Evolutionary conservation across 2,797 vertebrate species (phyloP).

Genomic region (Anniella stebbinsi): DNA sequence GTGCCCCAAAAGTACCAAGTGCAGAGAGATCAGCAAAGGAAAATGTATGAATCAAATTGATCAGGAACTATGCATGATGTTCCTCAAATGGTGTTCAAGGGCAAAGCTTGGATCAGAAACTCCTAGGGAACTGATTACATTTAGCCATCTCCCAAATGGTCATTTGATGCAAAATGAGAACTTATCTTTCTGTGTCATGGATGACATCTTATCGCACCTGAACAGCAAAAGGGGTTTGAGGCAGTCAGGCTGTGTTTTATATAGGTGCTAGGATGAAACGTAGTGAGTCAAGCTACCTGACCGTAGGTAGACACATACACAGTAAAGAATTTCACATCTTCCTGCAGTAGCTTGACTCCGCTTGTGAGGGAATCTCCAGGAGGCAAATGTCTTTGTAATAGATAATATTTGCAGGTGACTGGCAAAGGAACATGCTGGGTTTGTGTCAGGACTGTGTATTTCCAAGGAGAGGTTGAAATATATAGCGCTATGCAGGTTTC

Average conservation of each 20-base stretch:
- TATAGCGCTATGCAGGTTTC: neutral
- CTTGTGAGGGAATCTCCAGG: neutral
- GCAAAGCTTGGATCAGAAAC: slow-evolving; percentile 41
- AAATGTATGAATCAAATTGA: neutral
- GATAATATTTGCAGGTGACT: slow-evolving; percentile 13
- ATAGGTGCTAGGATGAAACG: neutral
- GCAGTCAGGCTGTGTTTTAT: slow-evolving; percentile 23
- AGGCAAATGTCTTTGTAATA: slow-evolving; percentile 22
- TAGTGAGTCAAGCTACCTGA: slow-evolving; percentile 15
- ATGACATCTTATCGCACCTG: slow-evolving; percentile 49
- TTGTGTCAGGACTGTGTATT: neutral
- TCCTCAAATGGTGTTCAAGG: slow-evolving; percentile 47
- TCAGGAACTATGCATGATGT: slow-evolving; percentile 9
- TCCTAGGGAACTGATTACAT: slow-evolving; percentile 41
- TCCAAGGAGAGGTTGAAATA: slow-evolving; percentile 3
- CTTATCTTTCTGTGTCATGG: slow-evolving; percentile 48
- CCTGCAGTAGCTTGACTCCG: neutral
- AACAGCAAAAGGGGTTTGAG: slow-evolving; percentile 23
- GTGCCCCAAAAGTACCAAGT: too few relatives aligned
- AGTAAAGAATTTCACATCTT: neutral
- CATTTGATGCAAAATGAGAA: slow-evolving; percentile 60
- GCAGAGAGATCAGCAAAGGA: neutral
- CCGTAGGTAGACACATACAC: neutral
- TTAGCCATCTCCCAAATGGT: slow-evolving; percentile 42
- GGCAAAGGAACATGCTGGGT: neutral